Evolutionary conservation across 2,797 vertebrate species (phyloP).

Genomic region (Phalanger gymnotis): DNA sequence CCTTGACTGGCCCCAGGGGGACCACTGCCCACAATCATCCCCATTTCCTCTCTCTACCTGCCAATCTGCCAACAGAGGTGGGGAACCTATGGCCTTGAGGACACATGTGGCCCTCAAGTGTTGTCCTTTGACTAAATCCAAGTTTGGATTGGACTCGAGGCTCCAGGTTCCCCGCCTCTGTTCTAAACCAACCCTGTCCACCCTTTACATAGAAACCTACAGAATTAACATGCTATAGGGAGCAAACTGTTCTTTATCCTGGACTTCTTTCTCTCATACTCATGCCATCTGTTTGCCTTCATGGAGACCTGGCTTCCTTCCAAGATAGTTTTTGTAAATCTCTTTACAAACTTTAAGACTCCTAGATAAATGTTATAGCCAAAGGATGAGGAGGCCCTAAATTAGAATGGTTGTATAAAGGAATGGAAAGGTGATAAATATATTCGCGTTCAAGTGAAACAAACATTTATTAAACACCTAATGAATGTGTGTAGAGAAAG

Average conservation of each 20-base stretch:
- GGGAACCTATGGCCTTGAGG: no score
- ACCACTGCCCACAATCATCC: neutral
- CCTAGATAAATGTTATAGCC: neutral
- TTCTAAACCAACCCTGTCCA: neutral
- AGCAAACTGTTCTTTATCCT: neutral
- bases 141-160: no score
- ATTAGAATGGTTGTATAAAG: neutral
- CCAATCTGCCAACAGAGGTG: neutral
- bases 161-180: no score
- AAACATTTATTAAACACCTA: neutral
- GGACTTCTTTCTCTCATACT: neutral
- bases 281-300: neutral
- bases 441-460: neutral
- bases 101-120: no score
- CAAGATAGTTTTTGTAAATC: neutral
- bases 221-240: neutral
- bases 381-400: neutral
- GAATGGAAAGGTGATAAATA: neutral
- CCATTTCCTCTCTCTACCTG: neutral
- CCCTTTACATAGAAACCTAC: neutral
- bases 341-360: neutral
- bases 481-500: neutral
- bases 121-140: no score
- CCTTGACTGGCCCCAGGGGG: neutral
- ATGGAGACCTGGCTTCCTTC: neutral